Conservation (phyloP, 1,140 invertebrate species). For the Neuroterus valhalla region DNA sequence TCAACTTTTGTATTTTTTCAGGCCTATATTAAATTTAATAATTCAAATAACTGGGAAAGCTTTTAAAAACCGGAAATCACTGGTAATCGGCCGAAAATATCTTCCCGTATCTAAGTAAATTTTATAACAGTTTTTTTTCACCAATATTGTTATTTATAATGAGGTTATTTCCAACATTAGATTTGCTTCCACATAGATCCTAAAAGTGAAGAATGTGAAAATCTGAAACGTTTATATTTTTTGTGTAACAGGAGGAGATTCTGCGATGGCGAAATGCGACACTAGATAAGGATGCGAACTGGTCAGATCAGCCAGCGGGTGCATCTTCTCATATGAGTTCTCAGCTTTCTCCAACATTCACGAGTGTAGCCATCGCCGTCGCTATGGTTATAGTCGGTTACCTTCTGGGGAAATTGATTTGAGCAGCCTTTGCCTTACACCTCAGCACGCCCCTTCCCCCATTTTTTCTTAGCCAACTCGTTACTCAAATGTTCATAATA, state of each 20-base stretch:
- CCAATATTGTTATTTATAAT: slow-evolving; percentile 24
- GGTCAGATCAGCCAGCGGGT: slow-evolving; percentile 56
- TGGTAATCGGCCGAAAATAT: too few species aligned
- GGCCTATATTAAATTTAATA: too few species aligned
- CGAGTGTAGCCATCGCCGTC: slow-evolving; percentile 64
- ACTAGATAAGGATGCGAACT: slow-evolving; percentile 57
- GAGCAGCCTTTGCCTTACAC: slow-evolving; percentile 61
- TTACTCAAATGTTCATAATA: slow-evolving; percentile 46
- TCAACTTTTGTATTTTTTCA: too few species aligned
- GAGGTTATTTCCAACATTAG: not conserved
- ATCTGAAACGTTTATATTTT: slow-evolving; percentile 26
- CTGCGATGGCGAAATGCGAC: slow-evolving; percentile 66
- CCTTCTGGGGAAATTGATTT: slow-evolving; percentile 72
- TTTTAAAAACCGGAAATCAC: too few species aligned
- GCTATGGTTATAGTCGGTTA: slow-evolving; percentile 70
- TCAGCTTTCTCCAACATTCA: slow-evolving; percentile 57
- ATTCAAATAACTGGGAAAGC: too few species aligned
- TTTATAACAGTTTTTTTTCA: too few species aligned
- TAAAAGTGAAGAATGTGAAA: slow-evolving; percentile 9
- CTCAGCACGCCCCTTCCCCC: slow-evolving; percentile 59
- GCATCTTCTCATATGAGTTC: slow-evolving; percentile 60
- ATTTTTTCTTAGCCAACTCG: slow-evolving; percentile 64
- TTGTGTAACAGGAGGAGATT: slow-evolving; percentile 67
- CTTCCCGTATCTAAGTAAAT: too few species aligned
- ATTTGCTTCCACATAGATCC: not conserved